Conservation (phyloP, 2,888 invertebrate species). For the Sisyra terminalis region DNA sequence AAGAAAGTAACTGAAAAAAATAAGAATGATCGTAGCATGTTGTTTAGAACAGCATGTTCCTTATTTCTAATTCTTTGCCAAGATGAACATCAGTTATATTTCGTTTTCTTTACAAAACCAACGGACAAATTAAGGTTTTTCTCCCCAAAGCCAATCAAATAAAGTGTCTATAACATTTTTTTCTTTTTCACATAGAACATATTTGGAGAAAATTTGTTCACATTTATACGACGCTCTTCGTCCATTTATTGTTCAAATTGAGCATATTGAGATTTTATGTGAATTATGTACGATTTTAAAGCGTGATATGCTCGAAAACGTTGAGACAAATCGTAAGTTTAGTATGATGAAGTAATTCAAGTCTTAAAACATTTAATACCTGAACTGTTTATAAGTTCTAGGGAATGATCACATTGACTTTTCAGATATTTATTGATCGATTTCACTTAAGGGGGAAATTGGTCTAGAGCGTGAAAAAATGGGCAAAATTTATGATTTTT, state of each 20-base stretch:
- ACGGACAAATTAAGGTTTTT: slow-evolving; percentile 48
- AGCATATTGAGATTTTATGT: slow-evolving; percentile 91
- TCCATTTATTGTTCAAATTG: slow-evolving; percentile 89
- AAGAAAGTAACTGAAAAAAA: slow-evolving; percentile 43
- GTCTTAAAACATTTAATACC: too few relatives aligned
- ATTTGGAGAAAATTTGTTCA: slow-evolving; percentile 71
- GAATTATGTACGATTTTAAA: slow-evolving; percentile 90
- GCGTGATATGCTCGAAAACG: slow-evolving; percentile 83
- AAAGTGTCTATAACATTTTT: too few relatives aligned
- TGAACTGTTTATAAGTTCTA: too few relatives aligned
- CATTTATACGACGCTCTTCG: slow-evolving; percentile 82
- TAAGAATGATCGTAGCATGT: slow-evolving; percentile 62
- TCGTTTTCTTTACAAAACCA: slow-evolving; percentile 68
- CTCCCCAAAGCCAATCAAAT: too few relatives aligned
- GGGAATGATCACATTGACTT: too few relatives aligned
- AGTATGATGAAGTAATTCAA: too few relatives aligned
- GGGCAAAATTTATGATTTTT: too few relatives aligned
- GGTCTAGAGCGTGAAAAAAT: too few relatives aligned
- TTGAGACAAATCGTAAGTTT: slow-evolving; percentile 58
- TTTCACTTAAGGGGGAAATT: too few relatives aligned
- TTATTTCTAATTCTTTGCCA: slow-evolving; percentile 85
- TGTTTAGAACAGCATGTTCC: slow-evolving; percentile 75
- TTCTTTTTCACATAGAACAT: too few relatives aligned
- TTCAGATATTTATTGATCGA: too few relatives aligned
- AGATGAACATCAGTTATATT: slow-evolving; percentile 84